A percentile compares a stretch with the other conserved stretches of the same genome.
These are phyloP conservation scores for Muntiacus reevesi DNA, from an alignment of 2,113 vertebrate species.

Conservation along the genomic window DNA sequence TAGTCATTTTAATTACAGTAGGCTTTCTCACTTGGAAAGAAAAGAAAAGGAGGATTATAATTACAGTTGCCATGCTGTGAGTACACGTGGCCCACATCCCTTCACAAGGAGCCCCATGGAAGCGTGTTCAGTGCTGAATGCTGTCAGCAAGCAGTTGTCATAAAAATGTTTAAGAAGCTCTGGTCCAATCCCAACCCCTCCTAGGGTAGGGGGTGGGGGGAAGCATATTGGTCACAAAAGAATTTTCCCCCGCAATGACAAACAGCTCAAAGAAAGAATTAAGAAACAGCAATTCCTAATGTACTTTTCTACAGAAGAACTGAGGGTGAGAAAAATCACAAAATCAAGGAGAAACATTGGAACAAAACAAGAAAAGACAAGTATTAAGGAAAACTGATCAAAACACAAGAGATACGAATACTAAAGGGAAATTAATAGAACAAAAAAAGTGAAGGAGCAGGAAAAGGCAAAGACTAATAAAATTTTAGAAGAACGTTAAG, in stretches of 20 bases:
- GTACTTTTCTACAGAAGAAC: not conserved
- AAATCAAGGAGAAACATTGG: not conserved
- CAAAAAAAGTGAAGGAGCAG: not conserved
- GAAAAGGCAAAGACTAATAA: not conserved
- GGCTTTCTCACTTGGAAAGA: not conserved
- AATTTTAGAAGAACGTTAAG: not conserved
- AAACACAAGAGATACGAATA: not conserved
- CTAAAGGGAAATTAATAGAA: not conserved
- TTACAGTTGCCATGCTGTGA: not conserved
- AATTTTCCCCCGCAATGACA: not conserved
- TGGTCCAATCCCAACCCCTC: not conserved
- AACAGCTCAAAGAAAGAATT: not conserved
- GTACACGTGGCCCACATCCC: not conserved
- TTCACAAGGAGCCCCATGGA: not conserved
- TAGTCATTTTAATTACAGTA: not conserved
- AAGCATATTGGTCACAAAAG: not conserved
- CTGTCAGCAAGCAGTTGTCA: not conserved
- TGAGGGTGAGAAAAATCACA: not conserved
- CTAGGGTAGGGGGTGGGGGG: not conserved
- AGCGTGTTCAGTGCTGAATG: not conserved
- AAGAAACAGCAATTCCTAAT: not conserved
- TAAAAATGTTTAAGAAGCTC: not conserved
- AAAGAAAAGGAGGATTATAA: not conserved
- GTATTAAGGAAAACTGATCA: not conserved
- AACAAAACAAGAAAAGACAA: not conserved